These are phyloP conservation scores for Sarcophaga carnaria DNA, from an alignment of 2,888 invertebrate species.

Conservation along the genomic window DNA sequence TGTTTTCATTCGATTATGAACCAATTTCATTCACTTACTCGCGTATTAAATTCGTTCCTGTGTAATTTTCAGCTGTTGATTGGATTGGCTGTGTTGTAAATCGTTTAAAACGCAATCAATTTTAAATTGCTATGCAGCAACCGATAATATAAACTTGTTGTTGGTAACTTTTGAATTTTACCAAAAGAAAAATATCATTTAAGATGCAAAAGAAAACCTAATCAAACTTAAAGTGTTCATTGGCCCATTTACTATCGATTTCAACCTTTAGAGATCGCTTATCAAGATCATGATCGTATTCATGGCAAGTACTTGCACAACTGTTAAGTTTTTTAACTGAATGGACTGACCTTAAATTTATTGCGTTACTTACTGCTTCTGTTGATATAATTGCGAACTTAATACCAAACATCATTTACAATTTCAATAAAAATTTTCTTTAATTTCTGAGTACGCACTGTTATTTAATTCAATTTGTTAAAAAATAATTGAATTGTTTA, in stretches of 20 bases:
- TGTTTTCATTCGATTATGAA: neutral
- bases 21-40: neutral
- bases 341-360: constrained; percentile 47
- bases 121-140: constrained; percentile 21
- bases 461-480: constrained; percentile 61
- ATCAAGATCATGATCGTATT: constrained; percentile 22
- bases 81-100: neutral
- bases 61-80: neutral
- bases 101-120: neutral
- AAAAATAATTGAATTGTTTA: constrained; percentile 58
- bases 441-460: neutral
- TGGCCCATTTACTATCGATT: neutral
- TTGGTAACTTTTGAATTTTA: neutral
- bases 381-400: constrained; percentile 30
- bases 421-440: no score
- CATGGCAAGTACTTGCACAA: constrained; percentile 48
- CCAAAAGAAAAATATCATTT: neutral
- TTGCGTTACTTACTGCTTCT: constrained; percentile 6
- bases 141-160: neutral
- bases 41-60: neutral
- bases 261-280: constrained; percentile 4
- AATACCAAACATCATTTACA: constrained; percentile 26
- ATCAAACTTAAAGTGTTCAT: constrained; percentile 15
- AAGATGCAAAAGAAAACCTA: neutral
- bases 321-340: constrained; percentile 35